phyloP scores from a whole-genome alignment of 2,797 vertebrate species.

The Labroides dimidiatus region DNA sequence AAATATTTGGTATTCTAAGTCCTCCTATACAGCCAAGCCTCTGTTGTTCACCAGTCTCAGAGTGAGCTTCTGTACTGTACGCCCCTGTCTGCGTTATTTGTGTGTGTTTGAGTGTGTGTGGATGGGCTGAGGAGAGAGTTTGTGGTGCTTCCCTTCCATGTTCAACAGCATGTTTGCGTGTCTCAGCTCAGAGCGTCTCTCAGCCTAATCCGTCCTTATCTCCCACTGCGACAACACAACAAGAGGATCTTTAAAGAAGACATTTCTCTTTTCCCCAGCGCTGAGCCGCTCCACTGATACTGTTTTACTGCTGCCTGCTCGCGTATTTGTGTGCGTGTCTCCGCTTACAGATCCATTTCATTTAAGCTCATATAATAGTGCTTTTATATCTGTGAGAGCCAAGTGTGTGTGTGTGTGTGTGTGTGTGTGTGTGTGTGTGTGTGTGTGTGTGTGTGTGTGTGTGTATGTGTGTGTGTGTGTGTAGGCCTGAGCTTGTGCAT shows the following conservation, averaged over 20 bases:
- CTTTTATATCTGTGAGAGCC: conserved; percentile 25
- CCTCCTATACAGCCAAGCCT: not conserved
- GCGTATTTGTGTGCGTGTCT: conserved; percentile 29
- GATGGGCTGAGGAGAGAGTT: conserved; percentile 64
- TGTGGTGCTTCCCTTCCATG: conserved; percentile 74
- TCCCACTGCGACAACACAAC: conserved; percentile 76
- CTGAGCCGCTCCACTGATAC: conserved; percentile 63
- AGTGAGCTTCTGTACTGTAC: conserved; percentile 17
- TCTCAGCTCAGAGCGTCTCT: conserved; percentile 78
- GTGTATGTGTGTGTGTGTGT: conserved; percentile 19
- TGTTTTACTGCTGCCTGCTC: conserved; percentile 47
- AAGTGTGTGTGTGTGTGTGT: conserved; percentile 21
- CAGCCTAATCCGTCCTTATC: conserved; percentile 81
- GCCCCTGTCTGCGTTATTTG: conserved; percentile 19
- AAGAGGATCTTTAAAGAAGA: conserved; percentile 82
- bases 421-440: conserved; percentile 23
- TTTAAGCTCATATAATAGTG: conserved; percentile 35
- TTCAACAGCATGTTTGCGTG: conserved; percentile 81
- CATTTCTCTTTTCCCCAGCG: conserved; percentile 67
- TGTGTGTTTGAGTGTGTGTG: conserved; percentile 36
- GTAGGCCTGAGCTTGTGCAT: conserved; percentile 4
- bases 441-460: conserved; percentile 31
- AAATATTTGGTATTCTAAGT: conserved; percentile 2
- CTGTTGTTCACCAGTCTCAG: conserved; percentile 11
- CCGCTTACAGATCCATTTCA: conserved; percentile 43